A percentile compares a stretch with the other conserved stretches of the same genome.
Conservation (phyloP, 2,113 vertebrate species). For the Hemichromis elongatus region DNA sequence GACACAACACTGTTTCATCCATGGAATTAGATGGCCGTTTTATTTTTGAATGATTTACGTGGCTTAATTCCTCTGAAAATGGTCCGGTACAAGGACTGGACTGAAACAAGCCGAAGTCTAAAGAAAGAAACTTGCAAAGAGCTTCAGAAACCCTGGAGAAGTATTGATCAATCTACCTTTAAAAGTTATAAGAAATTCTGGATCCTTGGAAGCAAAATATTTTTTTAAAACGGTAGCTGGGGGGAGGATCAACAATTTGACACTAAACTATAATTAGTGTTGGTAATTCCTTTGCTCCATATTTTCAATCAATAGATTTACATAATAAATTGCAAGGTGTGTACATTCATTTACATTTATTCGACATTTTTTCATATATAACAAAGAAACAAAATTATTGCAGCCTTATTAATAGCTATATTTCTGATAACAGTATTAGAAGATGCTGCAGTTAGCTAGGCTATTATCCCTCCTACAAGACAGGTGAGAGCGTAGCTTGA, state of each 20-base stretch:
- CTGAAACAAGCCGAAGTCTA: not conserved
- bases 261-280: not conserved
- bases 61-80: not conserved
- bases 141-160: not conserved
- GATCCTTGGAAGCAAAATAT: not conserved
- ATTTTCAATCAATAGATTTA: not conserved
- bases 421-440: not conserved
- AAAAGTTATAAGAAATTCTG: not conserved
- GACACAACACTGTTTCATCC: not conserved
- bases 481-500: constrained; percentile 33
- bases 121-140: not conserved
- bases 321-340: not conserved
- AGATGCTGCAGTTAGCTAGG: not conserved
- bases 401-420: not conserved
- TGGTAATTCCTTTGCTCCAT: not conserved
- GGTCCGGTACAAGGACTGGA: not conserved
- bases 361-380: not conserved
- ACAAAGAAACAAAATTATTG: not conserved
- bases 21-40: not conserved
- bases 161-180: not conserved
- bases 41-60: not conserved
- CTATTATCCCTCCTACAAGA: constrained; percentile 44
- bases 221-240: not conserved
- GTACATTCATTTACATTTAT: not conserved
- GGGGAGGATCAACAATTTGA: not conserved